These are phyloP conservation scores for Progne subis DNA, from an alignment of 2,113 vertebrate species.

Conservation along the genomic window DNA sequence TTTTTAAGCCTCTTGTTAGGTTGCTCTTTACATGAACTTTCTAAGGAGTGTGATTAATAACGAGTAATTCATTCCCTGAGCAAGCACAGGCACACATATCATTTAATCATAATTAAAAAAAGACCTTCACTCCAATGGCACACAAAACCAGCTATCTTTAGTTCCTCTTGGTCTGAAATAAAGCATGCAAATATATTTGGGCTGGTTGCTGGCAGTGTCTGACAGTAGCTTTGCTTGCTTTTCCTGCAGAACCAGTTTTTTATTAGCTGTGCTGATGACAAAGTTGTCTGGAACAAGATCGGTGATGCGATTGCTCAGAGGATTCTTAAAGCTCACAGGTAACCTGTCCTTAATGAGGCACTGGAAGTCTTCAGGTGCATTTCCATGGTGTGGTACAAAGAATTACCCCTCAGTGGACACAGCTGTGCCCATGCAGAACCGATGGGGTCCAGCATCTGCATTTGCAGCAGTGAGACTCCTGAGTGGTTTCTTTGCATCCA, in stretches of 20 bases:
- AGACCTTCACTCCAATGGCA: not conserved
- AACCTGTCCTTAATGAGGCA: slow-evolving; percentile 10
- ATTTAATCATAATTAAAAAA: not conserved
- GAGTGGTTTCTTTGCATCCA: not conserved
- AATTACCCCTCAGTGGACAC: not conserved
- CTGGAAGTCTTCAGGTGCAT: not conserved
- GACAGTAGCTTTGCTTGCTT: slow-evolving; percentile 12
- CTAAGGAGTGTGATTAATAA: not conserved
- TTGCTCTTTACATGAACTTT: not conserved
- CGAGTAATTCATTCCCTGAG: not conserved
- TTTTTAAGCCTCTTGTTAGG: not conserved
- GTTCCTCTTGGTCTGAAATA: not conserved
- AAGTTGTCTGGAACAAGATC: slow-evolving; percentile 90
- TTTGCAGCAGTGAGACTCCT: not conserved
- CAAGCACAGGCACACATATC: not conserved
- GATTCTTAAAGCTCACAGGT: slow-evolving; percentile 92
- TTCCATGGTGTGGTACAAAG: not conserved
- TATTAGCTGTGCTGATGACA: slow-evolving; percentile 94
- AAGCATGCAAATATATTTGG: not conserved
- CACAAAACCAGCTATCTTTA: not conserved
- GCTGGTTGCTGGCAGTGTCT: not conserved
- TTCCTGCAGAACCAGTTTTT: slow-evolving; percentile 94
- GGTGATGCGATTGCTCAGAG: slow-evolving; percentile 88
- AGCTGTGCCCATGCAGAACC: fast-evolving
- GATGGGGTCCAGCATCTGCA: fast-evolving